Percentiles rank a stretch among this genome's conserved stretches.
phyloP scores from a whole-genome alignment of 2,113 vertebrate species.

The Leptosomus discolor region DNA sequence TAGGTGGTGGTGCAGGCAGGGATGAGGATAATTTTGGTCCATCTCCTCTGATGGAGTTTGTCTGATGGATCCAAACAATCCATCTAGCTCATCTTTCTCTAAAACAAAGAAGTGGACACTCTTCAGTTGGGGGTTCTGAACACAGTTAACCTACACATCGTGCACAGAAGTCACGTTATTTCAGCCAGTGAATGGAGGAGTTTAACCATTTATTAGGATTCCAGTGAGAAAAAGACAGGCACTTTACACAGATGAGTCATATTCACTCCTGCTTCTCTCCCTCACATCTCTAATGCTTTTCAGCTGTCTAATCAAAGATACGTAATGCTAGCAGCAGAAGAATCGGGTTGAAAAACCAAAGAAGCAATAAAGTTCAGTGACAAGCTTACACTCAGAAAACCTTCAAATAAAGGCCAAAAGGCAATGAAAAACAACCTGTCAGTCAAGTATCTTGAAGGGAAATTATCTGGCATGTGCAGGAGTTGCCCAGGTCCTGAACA shows the following conservation, averaged over 20 bases:
- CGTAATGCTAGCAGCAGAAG: neutral
- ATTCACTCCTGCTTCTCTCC: neutral
- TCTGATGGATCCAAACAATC: neutral
- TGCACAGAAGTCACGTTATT: neutral
- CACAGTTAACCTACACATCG: neutral
- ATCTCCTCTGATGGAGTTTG: neutral
- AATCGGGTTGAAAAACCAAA: neutral
- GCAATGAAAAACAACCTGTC: neutral
- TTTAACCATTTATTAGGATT: neutral
- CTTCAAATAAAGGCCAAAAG: neutral
- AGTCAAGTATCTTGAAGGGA: neutral
- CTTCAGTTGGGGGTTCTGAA: neutral
- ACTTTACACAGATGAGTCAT: no score
- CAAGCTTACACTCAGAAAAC: neutral
- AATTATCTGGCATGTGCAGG: rapidly evolving
- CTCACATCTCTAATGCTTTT: neutral
- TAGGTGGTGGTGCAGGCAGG: neutral
- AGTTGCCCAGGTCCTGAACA: neutral
- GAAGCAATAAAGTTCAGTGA: neutral
- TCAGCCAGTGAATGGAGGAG: neutral
- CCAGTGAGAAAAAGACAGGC: neutral
- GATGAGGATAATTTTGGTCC: neutral
- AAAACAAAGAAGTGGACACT: neutral
- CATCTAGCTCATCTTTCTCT: neutral
- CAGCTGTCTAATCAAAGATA: neutral